Percentiles rank a stretch among this genome's conserved stretches.
Evolutionary conservation across 2,888 invertebrate species (phyloP).

Genomic region (Idaea biselata): DNA sequence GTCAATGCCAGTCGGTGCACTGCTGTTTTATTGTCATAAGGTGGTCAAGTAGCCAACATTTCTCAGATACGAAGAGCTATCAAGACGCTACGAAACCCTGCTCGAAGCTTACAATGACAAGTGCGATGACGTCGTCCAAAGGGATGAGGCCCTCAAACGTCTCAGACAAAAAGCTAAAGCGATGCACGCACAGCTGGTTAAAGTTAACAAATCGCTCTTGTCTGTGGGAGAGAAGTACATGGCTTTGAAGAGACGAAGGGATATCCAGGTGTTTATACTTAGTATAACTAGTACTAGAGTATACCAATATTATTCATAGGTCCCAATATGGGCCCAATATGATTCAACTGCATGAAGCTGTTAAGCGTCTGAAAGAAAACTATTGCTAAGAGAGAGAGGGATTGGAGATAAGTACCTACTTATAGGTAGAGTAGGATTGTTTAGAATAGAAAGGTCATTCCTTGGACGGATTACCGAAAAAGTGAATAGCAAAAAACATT

Average conservation of each 20-base stretch:
- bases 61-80: constrained; percentile 63
- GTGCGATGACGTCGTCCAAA: constrained; percentile 36
- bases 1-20: too few relatives aligned
- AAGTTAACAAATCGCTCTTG: constrained; percentile 52
- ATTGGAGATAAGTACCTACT: too few relatives aligned
- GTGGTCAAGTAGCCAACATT: constrained; percentile 3
- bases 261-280: constrained; percentile 43
- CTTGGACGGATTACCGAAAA: too few relatives aligned
- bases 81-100: constrained; percentile 57
- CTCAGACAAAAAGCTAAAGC: constrained; percentile 38
- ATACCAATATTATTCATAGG: too few relatives aligned
- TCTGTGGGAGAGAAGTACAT: constrained; percentile 63
- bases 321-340: too few relatives aligned
- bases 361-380: too few relatives aligned
- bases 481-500: too few relatives aligned
- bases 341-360: too few relatives aligned
- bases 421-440: too few relatives aligned
- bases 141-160: constrained; percentile 43
- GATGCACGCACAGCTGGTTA: constrained; percentile 45
- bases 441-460: too few relatives aligned
- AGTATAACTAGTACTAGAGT: too few relatives aligned
- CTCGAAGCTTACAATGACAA: constrained; percentile 55
- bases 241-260: constrained; percentile 47
- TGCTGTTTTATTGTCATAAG: not conserved
- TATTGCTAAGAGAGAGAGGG: too few relatives aligned